Base-by-base conservation (phyloP, 2,888 invertebrate species). In the Amphipyra tragopoginis region DNA sequence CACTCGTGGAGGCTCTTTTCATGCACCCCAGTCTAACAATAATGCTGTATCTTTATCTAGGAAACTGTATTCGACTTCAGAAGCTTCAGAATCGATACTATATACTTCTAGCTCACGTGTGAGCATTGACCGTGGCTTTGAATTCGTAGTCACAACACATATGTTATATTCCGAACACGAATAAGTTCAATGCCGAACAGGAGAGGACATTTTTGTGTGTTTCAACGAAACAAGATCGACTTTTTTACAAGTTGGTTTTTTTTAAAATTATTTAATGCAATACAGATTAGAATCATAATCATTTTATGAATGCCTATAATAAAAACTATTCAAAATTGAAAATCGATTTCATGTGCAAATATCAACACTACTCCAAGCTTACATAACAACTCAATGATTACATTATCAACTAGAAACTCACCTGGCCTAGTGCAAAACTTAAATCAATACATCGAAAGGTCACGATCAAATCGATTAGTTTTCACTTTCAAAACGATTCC, bases 381-480 rank as follows among this genome's bases (percentile, higher is more conserved):
- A 70, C 29, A 45, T 63, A 78, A 59, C 40, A 21, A 47, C 38
- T 47, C 11, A 47, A 61, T 58, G 38, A 47, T 38, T 11, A 62
- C 33, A 42, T 14, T 8, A 26, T n/a, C 9, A 38, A 10, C 48
- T 52, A 72, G 29, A 29, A 36, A 47, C 81, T 75, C 61, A 81
- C 80, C 77, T 72, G 49, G 13, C 36, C 34, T 64, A 59, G 49
- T 59, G 45, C 51, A 47, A 45, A 59, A 52, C 50, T 61, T 14
- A 42, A 77, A 77, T 80, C 77, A 62, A 80, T 77, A 88, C 72
- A 60, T 64, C 15, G 78, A 85, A 89, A 90, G 89, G 88, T 90
- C 87, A 80, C 51, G 76, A 76, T 64, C 77, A 69, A 75, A 79
- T 73, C 72, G 77, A 75, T 78, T 67, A 36, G 26, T 34, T 75